Evolutionary conservation across 1,140 invertebrate species (phyloP), one percentile per base, ranked within the genome.

Genomic region (Copidosoma floridanum): DNA sequence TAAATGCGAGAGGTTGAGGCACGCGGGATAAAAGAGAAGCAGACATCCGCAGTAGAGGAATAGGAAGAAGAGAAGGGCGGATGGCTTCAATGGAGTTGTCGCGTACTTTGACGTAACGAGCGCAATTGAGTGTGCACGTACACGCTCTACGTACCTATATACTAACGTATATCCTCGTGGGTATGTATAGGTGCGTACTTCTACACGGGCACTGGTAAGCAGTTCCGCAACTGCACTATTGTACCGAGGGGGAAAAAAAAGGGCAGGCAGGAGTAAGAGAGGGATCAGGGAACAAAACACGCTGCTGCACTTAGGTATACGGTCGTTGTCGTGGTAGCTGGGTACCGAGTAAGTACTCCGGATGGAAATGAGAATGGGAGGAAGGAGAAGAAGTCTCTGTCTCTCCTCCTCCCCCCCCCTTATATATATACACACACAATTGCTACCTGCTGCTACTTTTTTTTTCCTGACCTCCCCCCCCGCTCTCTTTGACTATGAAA

Each of bases 401-500:
- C n/a, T n/a, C n/a, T n/a, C n/a, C n/a, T n/a, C n/a, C n/a, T n/a
- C n/a, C n/a, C n/a, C n/a, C n/a, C n/a, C n/a, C n/a, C n/a, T n/a
- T n/a, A n/a, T n/a, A n/a, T n/a, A n/a, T n/a, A n/a, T n/a, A n/a
- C n/a, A n/a, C n/a, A n/a, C n/a, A n/a, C n/a, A n/a, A n/a, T n/a
- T n/a, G n/a, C n/a, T n/a, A n/a, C 29, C 29, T 12, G 29, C 29
- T 12, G 29, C 29, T 6, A 32, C 6, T 12, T 32, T 6, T 12
- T 32, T 32, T 32, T 32, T 32, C n/a, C n/a, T n/a, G n/a, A n/a
- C n/a, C n/a, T n/a, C n/a, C n/a, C n/a, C n/a, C n/a, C n/a, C 47
- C 66, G 38, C 61, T 63, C 35, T 55, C 66, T 41, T 50, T 64
- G 32, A 66, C 61, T 53, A 54, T 61, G 64, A 68, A 65, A 55